phyloP scores from a whole-genome alignment of 2,113 vertebrate species.

The Ceuthmochares aereus region DNA sequence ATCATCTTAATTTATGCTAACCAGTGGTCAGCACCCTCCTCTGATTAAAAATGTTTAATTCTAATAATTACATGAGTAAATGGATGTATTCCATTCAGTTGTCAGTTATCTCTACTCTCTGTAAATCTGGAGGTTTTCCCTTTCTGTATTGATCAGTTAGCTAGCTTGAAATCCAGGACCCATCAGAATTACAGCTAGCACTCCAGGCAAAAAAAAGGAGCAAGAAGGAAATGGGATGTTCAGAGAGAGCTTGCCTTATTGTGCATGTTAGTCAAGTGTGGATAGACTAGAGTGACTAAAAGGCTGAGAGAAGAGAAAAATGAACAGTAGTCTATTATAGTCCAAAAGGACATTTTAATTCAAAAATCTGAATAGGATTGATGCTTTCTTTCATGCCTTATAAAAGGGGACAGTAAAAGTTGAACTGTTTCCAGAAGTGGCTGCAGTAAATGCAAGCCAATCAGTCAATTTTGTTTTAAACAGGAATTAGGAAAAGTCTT shows the following conservation, averaged over 20 bases:
- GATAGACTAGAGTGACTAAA: conserved; percentile 6
- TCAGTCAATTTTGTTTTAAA: not conserved
- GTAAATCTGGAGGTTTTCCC: not conserved
- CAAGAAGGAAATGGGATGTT: not conserved
- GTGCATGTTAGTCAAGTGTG: not conserved
- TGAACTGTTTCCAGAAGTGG: not conserved
- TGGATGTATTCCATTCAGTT: not conserved
- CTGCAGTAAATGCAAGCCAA: not conserved
- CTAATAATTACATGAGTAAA: not conserved
- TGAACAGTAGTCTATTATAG: not conserved
- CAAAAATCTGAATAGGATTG: not conserved
- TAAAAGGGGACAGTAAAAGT: not conserved
- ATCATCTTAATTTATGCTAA: not conserved
- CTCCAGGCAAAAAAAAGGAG: not conserved
- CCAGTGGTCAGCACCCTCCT: not conserved
- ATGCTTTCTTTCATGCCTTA: conserved; percentile 1
- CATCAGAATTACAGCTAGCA: not conserved
- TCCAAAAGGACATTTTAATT: conserved; percentile 3
- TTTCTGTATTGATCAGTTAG: not conserved
- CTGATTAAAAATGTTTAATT: not conserved
- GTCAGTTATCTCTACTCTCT: not conserved
- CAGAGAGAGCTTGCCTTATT: not conserved
- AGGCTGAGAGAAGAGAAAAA: conserved; percentile 20
- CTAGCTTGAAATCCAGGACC: not conserved
- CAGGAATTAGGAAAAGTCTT: not conserved